Evolutionary conservation across 1,140 invertebrate species (phyloP).

Genomic region (Pseudachorutes palmiensis): DNA sequence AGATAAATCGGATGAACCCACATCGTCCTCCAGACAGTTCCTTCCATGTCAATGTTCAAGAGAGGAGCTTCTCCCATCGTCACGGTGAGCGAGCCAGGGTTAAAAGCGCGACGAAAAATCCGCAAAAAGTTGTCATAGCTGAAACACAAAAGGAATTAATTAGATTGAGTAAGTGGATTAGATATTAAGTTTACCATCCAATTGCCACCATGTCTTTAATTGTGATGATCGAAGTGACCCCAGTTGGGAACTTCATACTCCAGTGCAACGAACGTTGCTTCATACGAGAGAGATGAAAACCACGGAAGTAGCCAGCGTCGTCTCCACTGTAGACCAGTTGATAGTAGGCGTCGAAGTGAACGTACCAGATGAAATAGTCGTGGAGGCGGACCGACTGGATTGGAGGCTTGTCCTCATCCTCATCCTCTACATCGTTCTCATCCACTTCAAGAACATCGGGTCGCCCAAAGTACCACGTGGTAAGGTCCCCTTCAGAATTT

Average conservation of each 20-base stretch:
- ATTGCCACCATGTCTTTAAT: conserved; percentile 28
- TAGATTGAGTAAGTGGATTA: conserved; percentile 12
- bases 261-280: conserved; percentile 11
- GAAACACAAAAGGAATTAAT: conserved; percentile 7
- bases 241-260: conserved; percentile 29
- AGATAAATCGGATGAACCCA: conserved; percentile 17
- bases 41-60: conserved; percentile 24
- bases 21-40: conserved; percentile 34
- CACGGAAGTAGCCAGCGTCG: conserved; percentile 32
- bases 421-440: not conserved
- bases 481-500: conserved; percentile 25
- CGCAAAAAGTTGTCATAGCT: conserved; percentile 36
- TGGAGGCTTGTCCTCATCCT: not conserved
- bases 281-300: conserved; percentile 21
- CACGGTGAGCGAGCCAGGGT: not conserved
- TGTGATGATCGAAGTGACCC: conserved; percentile 32
- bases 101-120: conserved; percentile 17
- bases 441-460: not conserved
- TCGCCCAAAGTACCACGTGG: not conserved
- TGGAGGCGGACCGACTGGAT: conserved; percentile 19
- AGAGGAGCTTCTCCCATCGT: not conserved
- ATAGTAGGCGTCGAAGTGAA: conserved; percentile 22
- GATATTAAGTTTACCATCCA: conserved; percentile 27
- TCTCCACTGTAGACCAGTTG: conserved; percentile 30
- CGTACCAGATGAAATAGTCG: conserved; percentile 28